Evolutionary conservation across 2,113 vertebrate genomes (phyloP), one percentile per base, ranked within the genome.

Genomic region (human (Homo sapiens)): DNA sequence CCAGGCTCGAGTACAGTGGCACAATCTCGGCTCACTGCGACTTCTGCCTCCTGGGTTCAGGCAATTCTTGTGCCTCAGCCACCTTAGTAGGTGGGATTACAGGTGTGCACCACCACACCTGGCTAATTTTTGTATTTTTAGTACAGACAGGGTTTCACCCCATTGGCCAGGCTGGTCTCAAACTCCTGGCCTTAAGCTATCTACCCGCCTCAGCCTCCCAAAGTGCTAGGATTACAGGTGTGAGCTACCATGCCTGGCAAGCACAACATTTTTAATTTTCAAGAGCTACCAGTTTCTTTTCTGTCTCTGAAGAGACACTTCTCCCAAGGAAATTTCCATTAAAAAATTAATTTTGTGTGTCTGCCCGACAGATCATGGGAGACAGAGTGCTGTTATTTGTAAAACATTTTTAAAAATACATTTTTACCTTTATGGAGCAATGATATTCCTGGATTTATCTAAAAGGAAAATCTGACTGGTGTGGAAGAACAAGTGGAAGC

Each of bases 341-440:
- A 94, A 40, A 91, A 52, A 82, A 82, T 32, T 27, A 94, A 10
- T 45, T 90, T 43, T 45, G 16, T 90, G 20, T 89, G 32, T 91
- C 20, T 75, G 18, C 55, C 52, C 35, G 22, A 38, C 3, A 76
- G 25, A 72, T 72, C 20, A 38, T 27, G 30, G 55, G 43, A 80
- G 88, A 92, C 20, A 88, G 32, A 90, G 68, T 75, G 22, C 13
- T 96, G 11, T 93, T 85, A 86, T 48, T 94, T 75, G 64, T 96
- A 85, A 93, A 86, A 85, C 64, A 25, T 75, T 80, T 75, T 32
- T 5, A n/a, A 85, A 94, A 94, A 75, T 89, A 57, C 90, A 80
- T 35, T 20, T 85, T 96, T 57, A 72, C 4, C 55, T 92, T 95
- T 13, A 1, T 94, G 43, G 76, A 92, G 75, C 57, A 61, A 80